Conservation (phyloP, 2,888 invertebrate genomes). For the Ellobium chinense region DNA sequence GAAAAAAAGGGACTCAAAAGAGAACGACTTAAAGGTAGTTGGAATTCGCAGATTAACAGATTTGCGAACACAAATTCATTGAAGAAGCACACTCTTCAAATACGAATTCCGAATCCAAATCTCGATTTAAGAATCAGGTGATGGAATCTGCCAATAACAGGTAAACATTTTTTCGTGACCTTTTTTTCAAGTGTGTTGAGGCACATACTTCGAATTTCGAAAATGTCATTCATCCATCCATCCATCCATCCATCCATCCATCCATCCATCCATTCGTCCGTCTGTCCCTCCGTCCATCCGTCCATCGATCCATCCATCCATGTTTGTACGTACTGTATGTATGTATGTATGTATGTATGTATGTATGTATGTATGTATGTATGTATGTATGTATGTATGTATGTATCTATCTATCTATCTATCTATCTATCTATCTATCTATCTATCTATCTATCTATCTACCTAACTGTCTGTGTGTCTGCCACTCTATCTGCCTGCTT, state of each 20-base stretch:
- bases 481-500: not conserved
- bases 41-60: too few relatives aligned
- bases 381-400: slow-evolving; percentile 3
- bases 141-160: too few relatives aligned
- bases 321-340: slow-evolving; percentile 15
- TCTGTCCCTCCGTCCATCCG: not conserved
- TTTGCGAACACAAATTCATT: too few relatives aligned
- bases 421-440: not conserved
- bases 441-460: not conserved
- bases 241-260: too few relatives aligned
- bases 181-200: too few relatives aligned
- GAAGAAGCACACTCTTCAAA: too few relatives aligned
- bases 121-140: too few relatives aligned
- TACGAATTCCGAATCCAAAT: too few relatives aligned
- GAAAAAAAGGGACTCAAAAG: not conserved
- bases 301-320: not conserved
- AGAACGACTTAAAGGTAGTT: too few relatives aligned
- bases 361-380: slow-evolving; percentile 5
- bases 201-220: too few relatives aligned
- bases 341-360: slow-evolving; percentile 15
- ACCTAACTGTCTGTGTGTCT: not conserved
- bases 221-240: too few relatives aligned
- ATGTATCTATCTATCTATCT: not conserved
- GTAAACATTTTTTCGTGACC: too few relatives aligned
- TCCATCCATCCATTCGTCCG: not conserved